These are phyloP conservation scores for Gadopsis bispinosus DNA, from an alignment of 2,797 vertebrate genomes.

Conservation along the genomic window DNA sequence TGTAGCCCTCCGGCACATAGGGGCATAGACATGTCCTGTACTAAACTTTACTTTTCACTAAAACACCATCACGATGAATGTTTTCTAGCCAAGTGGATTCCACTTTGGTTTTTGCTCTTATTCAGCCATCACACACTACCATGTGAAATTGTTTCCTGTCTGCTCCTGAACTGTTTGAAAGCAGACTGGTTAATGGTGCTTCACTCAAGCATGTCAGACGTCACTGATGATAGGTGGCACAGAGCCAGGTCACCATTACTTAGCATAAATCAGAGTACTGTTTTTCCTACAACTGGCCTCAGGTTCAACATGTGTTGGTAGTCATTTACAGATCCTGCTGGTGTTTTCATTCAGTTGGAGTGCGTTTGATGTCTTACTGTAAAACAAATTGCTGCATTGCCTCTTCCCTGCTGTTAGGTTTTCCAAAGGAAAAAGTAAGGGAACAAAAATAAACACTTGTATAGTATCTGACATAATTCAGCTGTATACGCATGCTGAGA, in stretches of 20 bases:
- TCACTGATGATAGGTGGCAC: constrained; percentile 7
- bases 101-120: constrained; percentile 9
- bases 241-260: constrained; percentile 3
- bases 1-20: constrained; percentile 21
- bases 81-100: background rate
- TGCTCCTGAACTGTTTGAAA: constrained; percentile 12
- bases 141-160: constrained; percentile 22
- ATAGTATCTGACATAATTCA: constrained; percentile 38
- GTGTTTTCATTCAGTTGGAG: constrained; percentile 12
- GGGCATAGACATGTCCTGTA: background rate
- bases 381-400: background rate
- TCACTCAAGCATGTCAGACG: constrained; percentile 21
- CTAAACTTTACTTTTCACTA: constrained; percentile 19
- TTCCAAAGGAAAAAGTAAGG: background rate
- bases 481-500: constrained; percentile 49
- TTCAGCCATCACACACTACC: constrained; percentile 14
- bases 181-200: constrained; percentile 10
- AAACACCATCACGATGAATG: background rate
- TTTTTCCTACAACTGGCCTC: constrained; percentile 22
- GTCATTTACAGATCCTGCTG: constrained; percentile 10
- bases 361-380: background rate
- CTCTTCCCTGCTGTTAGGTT: constrained; percentile 2
- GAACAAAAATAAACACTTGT: constrained; percentile 40
- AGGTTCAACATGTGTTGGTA: constrained; percentile 7
- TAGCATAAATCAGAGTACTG: background rate